A percentile compares a stretch with the other conserved stretches of the same genome.
phyloP scores from a whole-genome alignment of 2,888 invertebrate genomes.

The Cynaeus angustus region DNA sequence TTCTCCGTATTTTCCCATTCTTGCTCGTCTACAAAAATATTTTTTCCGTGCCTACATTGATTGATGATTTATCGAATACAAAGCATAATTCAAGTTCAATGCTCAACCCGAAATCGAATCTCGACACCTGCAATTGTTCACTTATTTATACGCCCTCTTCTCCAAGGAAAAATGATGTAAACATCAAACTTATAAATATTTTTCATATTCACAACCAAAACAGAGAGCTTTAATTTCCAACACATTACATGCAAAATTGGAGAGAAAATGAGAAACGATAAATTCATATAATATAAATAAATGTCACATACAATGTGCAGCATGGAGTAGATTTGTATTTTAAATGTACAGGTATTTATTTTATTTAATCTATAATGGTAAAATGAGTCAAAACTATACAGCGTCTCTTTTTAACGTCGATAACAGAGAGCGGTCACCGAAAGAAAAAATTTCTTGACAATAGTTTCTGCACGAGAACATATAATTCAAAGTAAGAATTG shows the following conservation, averaged over 20 bases:
- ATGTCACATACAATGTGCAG: slow-evolving; percentile 2
- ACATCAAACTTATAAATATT: not conserved
- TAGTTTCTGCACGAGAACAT: not conserved
- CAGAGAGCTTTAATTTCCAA: not conserved
- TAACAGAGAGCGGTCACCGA: not conserved
- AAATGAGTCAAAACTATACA: not conserved
- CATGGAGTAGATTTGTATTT: not conserved
- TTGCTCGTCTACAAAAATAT: not conserved
- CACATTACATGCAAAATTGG: not conserved
- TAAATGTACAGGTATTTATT: not conserved
- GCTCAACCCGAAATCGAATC: slow-evolving; percentile 1
- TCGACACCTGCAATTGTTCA: slow-evolving; percentile 4
- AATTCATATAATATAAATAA: not conserved
- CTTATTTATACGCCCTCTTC: not conserved
- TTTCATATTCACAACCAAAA: not conserved
- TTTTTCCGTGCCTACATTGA: not conserved
- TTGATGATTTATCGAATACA: slow-evolving; percentile 4
- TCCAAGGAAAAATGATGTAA: not conserved
- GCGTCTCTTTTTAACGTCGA: not conserved
- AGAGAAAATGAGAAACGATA: not conserved
- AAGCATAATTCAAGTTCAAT: slow-evolving; percentile 1
- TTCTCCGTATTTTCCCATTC: slow-evolving; percentile 3
- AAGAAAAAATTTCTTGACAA: not conserved
- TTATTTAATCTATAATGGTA: not conserved
- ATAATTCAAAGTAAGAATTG: not conserved